Percentiles rank a stretch among this genome's conserved stretches.
Evolutionary conservation across 2,888 invertebrate genomes (phyloP).

Genomic region (Ectemnius lituratus): DNA sequence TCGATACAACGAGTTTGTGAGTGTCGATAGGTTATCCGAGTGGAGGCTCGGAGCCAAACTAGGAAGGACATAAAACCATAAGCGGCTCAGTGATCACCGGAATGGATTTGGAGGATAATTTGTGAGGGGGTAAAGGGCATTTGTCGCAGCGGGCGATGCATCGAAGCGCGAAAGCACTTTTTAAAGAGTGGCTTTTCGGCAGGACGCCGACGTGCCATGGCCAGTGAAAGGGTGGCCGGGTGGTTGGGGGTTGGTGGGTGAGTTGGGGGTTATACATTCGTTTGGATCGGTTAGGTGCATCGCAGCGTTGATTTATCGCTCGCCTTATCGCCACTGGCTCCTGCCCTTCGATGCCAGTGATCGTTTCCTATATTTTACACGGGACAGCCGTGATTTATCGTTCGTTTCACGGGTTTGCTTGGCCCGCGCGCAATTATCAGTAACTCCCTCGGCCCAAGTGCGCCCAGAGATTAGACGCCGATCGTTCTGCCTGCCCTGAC

Average conservation of each 20-base stretch:
- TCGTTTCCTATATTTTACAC: slow-evolving; percentile 69
- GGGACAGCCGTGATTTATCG: slow-evolving; percentile 63
- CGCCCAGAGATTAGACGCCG: slow-evolving; percentile 58
- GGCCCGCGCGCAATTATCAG: slow-evolving; percentile 56
- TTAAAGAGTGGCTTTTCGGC: slow-evolving; percentile 28
- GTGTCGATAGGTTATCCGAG: no score
- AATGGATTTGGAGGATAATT: no score
- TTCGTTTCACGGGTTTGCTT: slow-evolving; percentile 59
- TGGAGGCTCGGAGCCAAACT: no score
- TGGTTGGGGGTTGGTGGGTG: no score
- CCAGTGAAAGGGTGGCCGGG: no score
- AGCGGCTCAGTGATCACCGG: no score
- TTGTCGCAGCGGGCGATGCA: no score
- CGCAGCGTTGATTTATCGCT: slow-evolving; percentile 66
- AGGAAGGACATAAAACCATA: no score
- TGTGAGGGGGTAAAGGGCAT: no score
- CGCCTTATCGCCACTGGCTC: slow-evolving; percentile 58
- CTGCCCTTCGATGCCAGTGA: slow-evolving; percentile 63
- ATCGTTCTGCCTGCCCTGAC: slow-evolving; percentile 31
- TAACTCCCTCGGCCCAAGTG: slow-evolving; percentile 47
- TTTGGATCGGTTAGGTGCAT: slow-evolving; percentile 62
- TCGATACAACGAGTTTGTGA: no score
- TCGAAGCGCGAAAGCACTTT: neutral
- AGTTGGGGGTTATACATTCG: slow-evolving; percentile 39
- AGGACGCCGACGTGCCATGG: slow-evolving; percentile 1